Conservation (phyloP, 2,888 invertebrate species). For the Xiphydria camelus region DNA sequence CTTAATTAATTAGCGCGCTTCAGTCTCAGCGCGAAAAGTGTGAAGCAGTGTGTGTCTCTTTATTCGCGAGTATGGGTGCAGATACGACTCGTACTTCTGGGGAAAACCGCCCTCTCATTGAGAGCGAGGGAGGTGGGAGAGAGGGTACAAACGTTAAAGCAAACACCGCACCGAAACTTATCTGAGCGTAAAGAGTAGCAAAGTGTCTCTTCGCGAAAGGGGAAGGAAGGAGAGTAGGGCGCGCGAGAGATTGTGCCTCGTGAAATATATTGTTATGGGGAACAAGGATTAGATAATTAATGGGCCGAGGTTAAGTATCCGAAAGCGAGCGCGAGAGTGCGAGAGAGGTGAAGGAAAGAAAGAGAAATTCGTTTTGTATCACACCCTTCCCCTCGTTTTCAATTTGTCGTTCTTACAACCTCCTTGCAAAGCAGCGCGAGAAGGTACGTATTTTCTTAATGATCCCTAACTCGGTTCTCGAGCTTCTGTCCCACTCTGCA, state of each 20-base stretch:
- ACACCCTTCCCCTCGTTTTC: too few relatives aligned
- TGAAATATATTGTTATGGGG: constrained; percentile 16
- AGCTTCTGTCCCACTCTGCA: too few relatives aligned
- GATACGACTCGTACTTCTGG: not conserved
- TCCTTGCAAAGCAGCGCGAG: too few relatives aligned
- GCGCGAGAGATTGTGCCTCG: not conserved
- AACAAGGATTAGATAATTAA: constrained; percentile 33
- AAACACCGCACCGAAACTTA: constrained; percentile 6
- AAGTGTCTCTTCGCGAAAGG: constrained; percentile 11
- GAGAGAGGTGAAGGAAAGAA: too few relatives aligned
- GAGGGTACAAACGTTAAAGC: constrained; percentile 8
- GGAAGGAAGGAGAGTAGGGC: not conserved
- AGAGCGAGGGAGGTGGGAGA: not conserved
- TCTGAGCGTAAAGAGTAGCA: constrained; percentile 13
- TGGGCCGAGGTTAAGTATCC: constrained; percentile 28
- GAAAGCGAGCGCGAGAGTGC: not conserved
- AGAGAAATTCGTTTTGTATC: not conserved
- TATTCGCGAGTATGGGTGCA: not conserved
- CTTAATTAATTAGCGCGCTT: constrained; percentile 34
- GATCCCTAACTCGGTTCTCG: too few relatives aligned
- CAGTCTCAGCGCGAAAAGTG: constrained; percentile 5
- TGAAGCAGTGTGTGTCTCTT: not conserved
- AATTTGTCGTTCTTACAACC: too few relatives aligned
- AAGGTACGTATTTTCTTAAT: too few relatives aligned
- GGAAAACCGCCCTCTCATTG: too few relatives aligned